phyloP scores from a whole-genome alignment of 2,888 invertebrate species.

The Ditula angustiorana region DNA sequence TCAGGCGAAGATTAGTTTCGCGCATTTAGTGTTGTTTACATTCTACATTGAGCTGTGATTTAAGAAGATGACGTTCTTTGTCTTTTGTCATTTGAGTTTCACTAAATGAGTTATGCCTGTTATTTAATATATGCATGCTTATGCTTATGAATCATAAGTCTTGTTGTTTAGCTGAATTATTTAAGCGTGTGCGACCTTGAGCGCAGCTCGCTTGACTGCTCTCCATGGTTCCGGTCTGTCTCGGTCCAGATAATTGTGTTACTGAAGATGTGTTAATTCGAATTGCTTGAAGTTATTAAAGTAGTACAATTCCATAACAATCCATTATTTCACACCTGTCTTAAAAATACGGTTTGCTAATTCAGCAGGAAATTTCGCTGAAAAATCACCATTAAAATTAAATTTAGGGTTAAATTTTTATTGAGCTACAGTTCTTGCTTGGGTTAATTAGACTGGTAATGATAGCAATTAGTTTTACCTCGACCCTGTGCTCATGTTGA shows the following conservation, averaged over 20 bases:
- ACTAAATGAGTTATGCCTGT: slow-evolving; percentile 9
- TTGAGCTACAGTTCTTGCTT: neutral
- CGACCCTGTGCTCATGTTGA: slow-evolving; percentile 56
- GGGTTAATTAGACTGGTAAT: slow-evolving; percentile 49
- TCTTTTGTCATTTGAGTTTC: slow-evolving; percentile 26
- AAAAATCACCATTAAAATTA: neutral
- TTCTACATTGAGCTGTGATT: neutral
- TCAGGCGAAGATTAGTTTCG: slow-evolving; percentile 5
- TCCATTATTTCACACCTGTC: neutral
- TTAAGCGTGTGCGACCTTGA: slow-evolving; percentile 73
- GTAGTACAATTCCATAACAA: neutral
- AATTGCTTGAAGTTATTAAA: slow-evolving; percentile 46
- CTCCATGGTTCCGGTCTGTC: slow-evolving; percentile 70
- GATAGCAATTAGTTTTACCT: slow-evolving; percentile 69
- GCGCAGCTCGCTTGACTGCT: slow-evolving; percentile 65
- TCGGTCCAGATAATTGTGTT: slow-evolving; percentile 63
- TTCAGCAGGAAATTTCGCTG: neutral
- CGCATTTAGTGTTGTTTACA: slow-evolving; percentile 13
- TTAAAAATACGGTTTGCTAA: neutral
- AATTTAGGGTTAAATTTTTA: neutral
- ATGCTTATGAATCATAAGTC: slow-evolving; percentile 34
- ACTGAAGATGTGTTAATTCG: slow-evolving; percentile 63
- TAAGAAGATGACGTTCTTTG: neutral
- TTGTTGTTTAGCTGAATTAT: slow-evolving; percentile 27
- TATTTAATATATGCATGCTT: slow-evolving; percentile 28